phyloP scores from a whole-genome alignment of 2,888 invertebrate species.

The Cataglyphis cursor region DNA sequence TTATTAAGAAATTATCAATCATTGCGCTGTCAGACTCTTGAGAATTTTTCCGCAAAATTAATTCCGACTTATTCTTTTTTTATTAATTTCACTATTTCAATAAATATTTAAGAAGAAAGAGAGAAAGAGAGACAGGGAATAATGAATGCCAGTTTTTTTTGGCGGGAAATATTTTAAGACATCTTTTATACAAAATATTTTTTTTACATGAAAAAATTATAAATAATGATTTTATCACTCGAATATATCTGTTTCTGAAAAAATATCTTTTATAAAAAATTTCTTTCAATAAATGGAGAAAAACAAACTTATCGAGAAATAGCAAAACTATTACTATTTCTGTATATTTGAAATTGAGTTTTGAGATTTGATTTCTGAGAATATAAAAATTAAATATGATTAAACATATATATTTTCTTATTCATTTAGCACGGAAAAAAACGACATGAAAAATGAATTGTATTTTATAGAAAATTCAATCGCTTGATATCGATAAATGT shows the following conservation, averaged over 20 bases:
- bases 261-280: neutral
- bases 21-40: neutral
- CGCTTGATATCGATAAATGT: neutral
- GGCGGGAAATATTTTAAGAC: neutral
- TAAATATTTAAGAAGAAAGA: neutral
- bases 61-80: neutral
- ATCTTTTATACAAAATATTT: neutral
- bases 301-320: neutral
- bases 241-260: neutral
- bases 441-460: neutral
- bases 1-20: conserved; percentile 50
- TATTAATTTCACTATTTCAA: neutral
- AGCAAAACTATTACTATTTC: neutral
- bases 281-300: neutral
- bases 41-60: neutral
- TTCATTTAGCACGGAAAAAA: neutral
- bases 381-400: conserved; percentile 27
- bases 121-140: neutral
- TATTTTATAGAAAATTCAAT: neutral
- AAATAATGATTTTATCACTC: neutral
- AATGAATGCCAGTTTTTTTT: neutral
- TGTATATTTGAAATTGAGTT: neutral
- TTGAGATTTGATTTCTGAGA: neutral
- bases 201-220: neutral
- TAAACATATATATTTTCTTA: neutral